phyloP scores from a whole-genome alignment of 2,113 vertebrate species.

The Numenius arquata region DNA sequence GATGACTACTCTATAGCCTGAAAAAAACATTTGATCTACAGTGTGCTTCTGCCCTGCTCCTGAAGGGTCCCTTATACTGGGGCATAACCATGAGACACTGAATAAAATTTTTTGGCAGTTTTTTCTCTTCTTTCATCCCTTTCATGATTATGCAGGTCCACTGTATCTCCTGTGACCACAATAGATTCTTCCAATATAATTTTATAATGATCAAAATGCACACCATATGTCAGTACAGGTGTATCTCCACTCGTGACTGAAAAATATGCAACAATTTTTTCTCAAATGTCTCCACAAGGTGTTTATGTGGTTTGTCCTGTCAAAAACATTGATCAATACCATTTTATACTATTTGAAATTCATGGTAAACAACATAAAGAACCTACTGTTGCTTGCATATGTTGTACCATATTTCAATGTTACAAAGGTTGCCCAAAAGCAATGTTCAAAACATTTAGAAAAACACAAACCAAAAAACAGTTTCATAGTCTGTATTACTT shows the following conservation, averaged over 20 bases:
- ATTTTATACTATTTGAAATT: neutral
- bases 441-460: neutral
- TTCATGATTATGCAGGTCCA: neutral
- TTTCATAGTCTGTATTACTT: neutral
- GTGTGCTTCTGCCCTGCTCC: too few relatives aligned
- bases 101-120: neutral
- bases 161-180: neutral
- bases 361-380: neutral
- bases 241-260: neutral
- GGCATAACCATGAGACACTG: neutral
- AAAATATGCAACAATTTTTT: neutral
- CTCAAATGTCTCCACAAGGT: neutral
- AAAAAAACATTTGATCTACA: too few relatives aligned
- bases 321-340: neutral
- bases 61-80: neutral
- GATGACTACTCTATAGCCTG: neutral
- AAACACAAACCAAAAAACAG: neutral
- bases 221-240: neutral
- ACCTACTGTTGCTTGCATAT: neutral
- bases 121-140: neutral
- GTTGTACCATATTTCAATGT: neutral
- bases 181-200: neutral
- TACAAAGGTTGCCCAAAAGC: neutral
- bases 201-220: neutral
- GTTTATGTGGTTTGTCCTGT: neutral